Evolutionary conservation across 1,140 invertebrate species (phyloP), one percentile per base, ranked within the genome.

Genomic region (Micrasema minimum): DNA sequence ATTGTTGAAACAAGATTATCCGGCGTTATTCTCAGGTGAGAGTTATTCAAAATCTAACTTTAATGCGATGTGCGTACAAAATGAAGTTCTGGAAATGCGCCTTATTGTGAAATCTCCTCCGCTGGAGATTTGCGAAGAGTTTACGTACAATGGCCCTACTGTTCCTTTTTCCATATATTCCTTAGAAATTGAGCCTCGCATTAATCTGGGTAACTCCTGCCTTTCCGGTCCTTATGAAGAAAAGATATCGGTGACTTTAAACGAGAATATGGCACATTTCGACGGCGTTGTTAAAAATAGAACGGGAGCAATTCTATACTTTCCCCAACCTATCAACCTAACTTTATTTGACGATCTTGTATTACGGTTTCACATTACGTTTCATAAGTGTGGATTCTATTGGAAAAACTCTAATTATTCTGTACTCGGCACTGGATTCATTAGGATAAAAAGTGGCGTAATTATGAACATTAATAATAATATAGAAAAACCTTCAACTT

Each of bases 91-190:
- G 0, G 12, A 37, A 10, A 31, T 14, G 46, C 20, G 53, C 18
- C 41, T 74, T 11, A 61, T 62, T 0, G 72, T 74, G 11, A 16
- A 37, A 26, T 18, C 10, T 50, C 72, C 72, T 3, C 72, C 72
- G 7, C 14, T 70, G 22, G 37, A 43, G 14, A 70, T 74, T 14
- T n/a, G 31, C 12, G 72, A 74, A 43, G 43, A 74, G 10, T 74
- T 74, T 50, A 18, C 10, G 4, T 69, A 69, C 38, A 18, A 37
- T 6, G 72, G 71, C 50, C 31, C 41, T 10, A 4, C 22, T 11
- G 14, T 55, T n/a, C 2, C 16, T 10, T 37, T 70, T 16, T 37
- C 67, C 7, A 37, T 71, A 6, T 59, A 16, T 35, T 61, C 53
- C 4, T 26, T 67, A 5, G 53, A 57, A 35, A 45, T 74, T 7